Conservation (phyloP, 2,888 invertebrate genomes). For the Sepiola atlantica region DNA sequence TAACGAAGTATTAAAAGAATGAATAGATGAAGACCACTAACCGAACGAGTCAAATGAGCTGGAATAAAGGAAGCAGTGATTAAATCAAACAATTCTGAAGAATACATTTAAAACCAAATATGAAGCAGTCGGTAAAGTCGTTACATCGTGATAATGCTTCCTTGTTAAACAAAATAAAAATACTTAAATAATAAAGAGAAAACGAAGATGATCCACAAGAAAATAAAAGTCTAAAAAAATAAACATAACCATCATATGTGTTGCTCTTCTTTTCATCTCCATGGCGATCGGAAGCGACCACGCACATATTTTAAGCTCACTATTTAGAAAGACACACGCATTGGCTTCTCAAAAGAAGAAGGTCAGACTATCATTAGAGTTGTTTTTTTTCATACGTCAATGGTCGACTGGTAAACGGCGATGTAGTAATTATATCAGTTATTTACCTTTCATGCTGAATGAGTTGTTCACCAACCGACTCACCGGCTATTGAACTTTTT, state of each 20-base stretch:
- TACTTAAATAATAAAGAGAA: too few species aligned
- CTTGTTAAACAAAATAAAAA: too few species aligned
- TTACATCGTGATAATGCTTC: too few species aligned
- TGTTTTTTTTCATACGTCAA: not conserved
- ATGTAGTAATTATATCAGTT: not conserved
- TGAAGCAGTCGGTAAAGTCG: too few species aligned
- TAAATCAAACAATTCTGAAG: too few species aligned
- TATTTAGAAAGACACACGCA: not conserved
- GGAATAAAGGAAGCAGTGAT: too few species aligned
- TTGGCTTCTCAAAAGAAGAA: not conserved
- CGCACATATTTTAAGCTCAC: not conserved
- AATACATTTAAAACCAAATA: too few species aligned
- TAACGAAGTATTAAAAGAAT: too few species aligned
- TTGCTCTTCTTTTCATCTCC: not conserved
- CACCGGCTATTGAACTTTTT: not conserved
- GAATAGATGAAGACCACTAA: too few species aligned
- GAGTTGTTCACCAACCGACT: not conserved
- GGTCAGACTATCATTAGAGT: not conserved
- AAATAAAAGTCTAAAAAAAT: not conserved
- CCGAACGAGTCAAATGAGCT: too few species aligned
- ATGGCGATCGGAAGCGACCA: not conserved
- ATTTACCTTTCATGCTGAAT: not conserved
- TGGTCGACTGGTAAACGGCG: not conserved
- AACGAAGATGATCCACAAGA: too few species aligned
- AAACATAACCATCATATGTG: not conserved